Percentiles rank a stretch among this genome's conserved stretches.
These are phyloP conservation scores for Nyctibius bracteatus DNA, from an alignment of 2,113 vertebrate genomes.

Conservation along the genomic window DNA sequence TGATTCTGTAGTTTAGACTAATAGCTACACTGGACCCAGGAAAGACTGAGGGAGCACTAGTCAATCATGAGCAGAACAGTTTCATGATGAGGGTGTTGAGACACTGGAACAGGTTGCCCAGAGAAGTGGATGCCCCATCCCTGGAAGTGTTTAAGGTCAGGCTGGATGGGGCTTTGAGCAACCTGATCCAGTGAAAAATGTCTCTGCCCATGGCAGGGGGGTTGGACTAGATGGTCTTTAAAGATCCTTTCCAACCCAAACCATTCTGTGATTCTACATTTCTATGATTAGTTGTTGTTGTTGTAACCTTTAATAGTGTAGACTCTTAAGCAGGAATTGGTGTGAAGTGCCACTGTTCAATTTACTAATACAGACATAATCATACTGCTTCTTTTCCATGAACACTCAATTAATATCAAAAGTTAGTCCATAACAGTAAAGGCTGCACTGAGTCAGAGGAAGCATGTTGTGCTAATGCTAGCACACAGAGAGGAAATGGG, in stretches of 20 bases:
- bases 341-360: not conserved
- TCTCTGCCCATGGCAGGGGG: not conserved
- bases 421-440: not conserved
- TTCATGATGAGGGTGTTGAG: not conserved
- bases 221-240: not conserved
- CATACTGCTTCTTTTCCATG: not conserved
- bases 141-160: not conserved
- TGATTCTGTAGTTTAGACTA: not conserved
- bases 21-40: not conserved
- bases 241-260: not conserved
- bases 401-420: not conserved
- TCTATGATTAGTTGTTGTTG: not conserved
- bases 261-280: not conserved
- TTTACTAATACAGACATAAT: not conserved
- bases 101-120: not conserved
- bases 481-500: not conserved
- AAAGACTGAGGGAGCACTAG: too few relatives aligned
- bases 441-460: not conserved
- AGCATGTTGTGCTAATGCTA: rapidly evolving
- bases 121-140: too few relatives aligned
- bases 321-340: not conserved
- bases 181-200: not conserved
- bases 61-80: not conserved
- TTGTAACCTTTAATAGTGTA: not conserved
- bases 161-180: not conserved